Base-by-base conservation (phyloP, 2,888 invertebrate genomes). In the Zeuzera pyrina region DNA sequence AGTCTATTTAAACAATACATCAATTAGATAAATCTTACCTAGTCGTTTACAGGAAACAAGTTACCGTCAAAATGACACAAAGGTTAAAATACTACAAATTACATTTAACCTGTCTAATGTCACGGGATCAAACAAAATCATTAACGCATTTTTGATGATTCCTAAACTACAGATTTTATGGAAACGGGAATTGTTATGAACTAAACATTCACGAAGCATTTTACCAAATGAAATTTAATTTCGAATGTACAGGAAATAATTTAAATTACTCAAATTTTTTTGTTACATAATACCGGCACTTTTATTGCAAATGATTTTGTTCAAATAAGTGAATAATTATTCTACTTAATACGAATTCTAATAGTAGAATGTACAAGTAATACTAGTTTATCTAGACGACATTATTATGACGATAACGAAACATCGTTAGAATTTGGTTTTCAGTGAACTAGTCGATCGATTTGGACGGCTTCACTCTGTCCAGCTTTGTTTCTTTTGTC, bases 1-100 rank as follows among this genome's bases (percentile, higher is more conserved):
- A 81, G 81, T 74, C 79, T 81, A 77, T 79, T 56, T 73, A 72
- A 76, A 77, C 59, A 67, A 73, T 76, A 74, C 66, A 74, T 64
- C 55, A 52, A 60, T 64, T 35, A 65, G 61, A 65, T 58, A 67
- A 25, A 65, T 76, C 62, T 68, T 69, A 66, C 53, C 67, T 74
- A 39, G 60, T 39, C 66, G 39, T 66, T 64, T 53, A 69, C 60
- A 66, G 57, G 58, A 71, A 69, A 70, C 57, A 61, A 38, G 45
- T 59, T 47, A 37, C 37, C 63, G 70, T 62, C 68, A 59, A 66
- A 63, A 64, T 52, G 68, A 65, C 73, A 64, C 46, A 44, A 47
- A 62, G 48, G 51, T 59, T 52, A 51, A 53, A 60, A 55, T 55
- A 50, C 64, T 62, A 62, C 54, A 4, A 36, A 34, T 38, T 45